These are phyloP conservation scores for Neostethus bicornis DNA, from an alignment of 2,797 vertebrate genomes.

Conservation along the genomic window DNA sequence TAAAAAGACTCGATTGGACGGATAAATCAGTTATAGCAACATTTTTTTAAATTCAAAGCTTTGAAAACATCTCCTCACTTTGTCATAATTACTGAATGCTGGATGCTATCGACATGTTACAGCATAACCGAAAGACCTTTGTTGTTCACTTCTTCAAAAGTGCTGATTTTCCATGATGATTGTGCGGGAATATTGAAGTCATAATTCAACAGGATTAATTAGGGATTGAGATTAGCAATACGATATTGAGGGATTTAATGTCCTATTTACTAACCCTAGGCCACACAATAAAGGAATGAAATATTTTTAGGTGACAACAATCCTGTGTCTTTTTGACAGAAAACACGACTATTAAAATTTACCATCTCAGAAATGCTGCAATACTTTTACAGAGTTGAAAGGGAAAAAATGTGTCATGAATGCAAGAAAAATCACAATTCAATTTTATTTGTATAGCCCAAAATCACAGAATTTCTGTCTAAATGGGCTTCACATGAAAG, in stretches of 20 bases:
- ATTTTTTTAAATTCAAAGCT: too few relatives aligned
- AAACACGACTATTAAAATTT: not conserved
- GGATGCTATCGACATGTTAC: constrained; percentile 34
- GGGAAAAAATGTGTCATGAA: not conserved
- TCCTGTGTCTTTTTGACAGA: not conserved
- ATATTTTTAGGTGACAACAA: constrained; percentile 13
- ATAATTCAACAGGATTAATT: constrained; percentile 47
- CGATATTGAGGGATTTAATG: constrained; percentile 58
- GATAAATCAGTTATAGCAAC: too few relatives aligned
- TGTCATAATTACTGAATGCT: too few relatives aligned
- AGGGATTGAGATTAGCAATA: constrained; percentile 39
- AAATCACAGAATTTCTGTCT: too few relatives aligned
- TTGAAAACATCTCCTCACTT: too few relatives aligned
- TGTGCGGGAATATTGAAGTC: constrained; percentile 17
- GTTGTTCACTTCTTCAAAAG: constrained; percentile 9
- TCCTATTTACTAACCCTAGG: constrained; percentile 22
- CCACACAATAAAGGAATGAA: not conserved
- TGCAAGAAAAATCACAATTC: too few relatives aligned
- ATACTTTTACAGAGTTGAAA: not conserved
- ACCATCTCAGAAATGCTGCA: not conserved
- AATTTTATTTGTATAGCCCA: too few relatives aligned
- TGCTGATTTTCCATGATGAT: constrained; percentile 21
- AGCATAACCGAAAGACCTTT: constrained; percentile 21
- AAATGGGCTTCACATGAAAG: too few relatives aligned
- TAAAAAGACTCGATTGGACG: too few relatives aligned